Evolutionary conservation across 2,888 invertebrate genomes (phyloP).

Genomic region (Nomada ferruginata): DNA sequence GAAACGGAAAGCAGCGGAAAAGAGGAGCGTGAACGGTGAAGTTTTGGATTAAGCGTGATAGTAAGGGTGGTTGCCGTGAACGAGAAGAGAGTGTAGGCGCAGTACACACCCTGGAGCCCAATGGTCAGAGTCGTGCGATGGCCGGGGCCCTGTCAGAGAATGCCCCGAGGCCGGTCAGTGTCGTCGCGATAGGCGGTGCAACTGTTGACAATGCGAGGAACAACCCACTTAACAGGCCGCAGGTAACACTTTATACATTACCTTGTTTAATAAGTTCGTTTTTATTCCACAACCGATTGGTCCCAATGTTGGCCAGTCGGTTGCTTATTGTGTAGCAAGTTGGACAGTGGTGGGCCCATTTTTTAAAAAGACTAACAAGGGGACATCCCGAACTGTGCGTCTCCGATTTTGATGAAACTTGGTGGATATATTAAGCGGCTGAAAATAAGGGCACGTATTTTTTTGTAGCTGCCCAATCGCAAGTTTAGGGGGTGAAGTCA

Average conservation of each 20-base stretch:
- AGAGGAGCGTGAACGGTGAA: slow-evolving; percentile 28
- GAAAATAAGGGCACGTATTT: no score
- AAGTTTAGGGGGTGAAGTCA: no score
- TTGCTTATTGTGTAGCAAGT: no score
- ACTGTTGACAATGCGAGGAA: slow-evolving; percentile 63
- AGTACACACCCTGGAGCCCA: slow-evolving; percentile 57
- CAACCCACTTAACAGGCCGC: slow-evolving; percentile 44
- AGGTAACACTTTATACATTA: slow-evolving; percentile 40
- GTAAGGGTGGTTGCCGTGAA: slow-evolving; percentile 16
- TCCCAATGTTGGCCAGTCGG: no score
- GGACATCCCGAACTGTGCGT: no score
- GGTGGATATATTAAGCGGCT: no score
- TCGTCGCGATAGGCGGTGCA: slow-evolving; percentile 78
- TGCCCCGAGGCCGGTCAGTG: slow-evolving; percentile 82
- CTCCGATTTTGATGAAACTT: no score
- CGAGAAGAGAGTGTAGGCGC: slow-evolving; percentile 37
- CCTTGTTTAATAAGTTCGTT: no score
- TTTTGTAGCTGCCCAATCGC: no score
- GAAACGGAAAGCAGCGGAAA: neutral
- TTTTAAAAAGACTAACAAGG: no score
- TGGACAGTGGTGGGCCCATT: no score
- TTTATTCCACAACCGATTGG: no score
- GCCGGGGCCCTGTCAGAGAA: slow-evolving; percentile 83
- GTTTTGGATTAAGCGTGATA: slow-evolving; percentile 26
- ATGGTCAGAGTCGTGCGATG: slow-evolving; percentile 80